Percentiles rank a stretch among this genome's conserved stretches.
phyloP scores from a whole-genome alignment of 2,888 invertebrate genomes.

The Patella depressa region DNA sequence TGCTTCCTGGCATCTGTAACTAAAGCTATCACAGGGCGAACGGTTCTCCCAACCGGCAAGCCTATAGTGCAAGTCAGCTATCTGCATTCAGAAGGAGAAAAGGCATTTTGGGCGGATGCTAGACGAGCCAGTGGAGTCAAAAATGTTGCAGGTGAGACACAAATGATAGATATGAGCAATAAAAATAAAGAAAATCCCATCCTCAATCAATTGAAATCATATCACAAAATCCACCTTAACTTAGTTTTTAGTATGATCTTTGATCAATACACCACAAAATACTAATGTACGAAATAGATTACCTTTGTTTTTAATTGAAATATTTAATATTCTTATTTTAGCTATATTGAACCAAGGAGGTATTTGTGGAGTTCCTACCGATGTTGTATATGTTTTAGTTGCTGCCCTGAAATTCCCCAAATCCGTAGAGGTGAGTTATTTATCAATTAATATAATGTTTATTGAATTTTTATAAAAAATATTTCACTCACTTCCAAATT shows the following conservation, averaged over 20 bases:
- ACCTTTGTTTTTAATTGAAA: neutral
- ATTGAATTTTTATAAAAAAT: too few species aligned
- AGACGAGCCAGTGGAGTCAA: slow-evolving; percentile 47
- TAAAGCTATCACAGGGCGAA: slow-evolving; percentile 38
- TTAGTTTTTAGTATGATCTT: neutral
- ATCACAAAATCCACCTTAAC: neutral
- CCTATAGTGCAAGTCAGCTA: slow-evolving; percentile 51
- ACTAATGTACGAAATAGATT: neutral
- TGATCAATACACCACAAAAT: neutral
- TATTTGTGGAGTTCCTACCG: slow-evolving; percentile 52
- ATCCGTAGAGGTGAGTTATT: slow-evolving; percentile 45
- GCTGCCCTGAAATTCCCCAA: slow-evolving; percentile 50
- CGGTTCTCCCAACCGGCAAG: slow-evolving; percentile 45
- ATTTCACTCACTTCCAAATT: too few species aligned
- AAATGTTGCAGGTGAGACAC: slow-evolving; percentile 47
- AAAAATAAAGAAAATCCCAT: neutral
- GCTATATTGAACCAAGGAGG: slow-evolving; percentile 52
- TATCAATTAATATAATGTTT: neutral
- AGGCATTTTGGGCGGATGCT: slow-evolving; percentile 47
- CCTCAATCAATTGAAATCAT: neutral
- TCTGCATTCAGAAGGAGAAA: slow-evolving; percentile 42
- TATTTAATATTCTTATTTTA: slow-evolving; percentile 20
- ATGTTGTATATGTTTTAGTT: slow-evolving; percentile 51
- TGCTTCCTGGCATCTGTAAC: slow-evolving; percentile 42
- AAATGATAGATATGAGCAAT: neutral